A percentile compares a stretch with the other conserved stretches of the same genome.
phyloP scores from a whole-genome alignment of 2,888 invertebrate genomes.

The Papilio demoleus region DNA sequence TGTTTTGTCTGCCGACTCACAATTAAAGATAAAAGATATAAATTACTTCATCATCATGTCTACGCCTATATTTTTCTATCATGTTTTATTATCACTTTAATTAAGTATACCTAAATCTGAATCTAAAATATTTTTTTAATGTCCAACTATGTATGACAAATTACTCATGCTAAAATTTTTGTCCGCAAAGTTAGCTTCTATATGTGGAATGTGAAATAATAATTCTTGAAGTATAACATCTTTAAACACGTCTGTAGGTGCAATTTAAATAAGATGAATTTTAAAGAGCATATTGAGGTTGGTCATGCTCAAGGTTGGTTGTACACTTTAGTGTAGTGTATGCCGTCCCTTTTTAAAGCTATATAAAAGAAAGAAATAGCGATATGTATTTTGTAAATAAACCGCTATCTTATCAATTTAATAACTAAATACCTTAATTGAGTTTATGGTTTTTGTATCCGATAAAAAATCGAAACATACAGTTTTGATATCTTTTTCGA shows the following conservation, averaged over 20 bases:
- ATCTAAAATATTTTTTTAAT: too few relatives aligned
- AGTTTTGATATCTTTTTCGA: conserved; percentile 34
- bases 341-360: background rate
- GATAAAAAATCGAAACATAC: background rate
- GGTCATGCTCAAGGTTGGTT: background rate
- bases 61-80: background rate
- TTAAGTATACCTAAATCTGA: too few relatives aligned
- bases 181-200: too few relatives aligned
- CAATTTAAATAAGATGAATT: too few relatives aligned
- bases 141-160: too few relatives aligned
- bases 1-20: conserved; percentile 25
- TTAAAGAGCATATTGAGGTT: conserved; percentile 2
- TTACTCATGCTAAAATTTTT: too few relatives aligned
- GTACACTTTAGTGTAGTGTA: too few relatives aligned
- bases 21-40: conserved; percentile 3
- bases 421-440: conserved; percentile 8
- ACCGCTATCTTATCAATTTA: conserved; percentile 1
- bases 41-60: background rate
- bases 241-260: background rate
- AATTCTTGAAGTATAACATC: background rate
- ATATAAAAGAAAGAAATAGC: background rate
- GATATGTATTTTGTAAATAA: background rate
- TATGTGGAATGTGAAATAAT: too few relatives aligned
- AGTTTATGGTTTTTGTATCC: background rate
- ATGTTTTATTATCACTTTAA: background rate